phyloP scores from a whole-genome alignment of 2,113 vertebrate species.

The Condylura cristata region DNA sequence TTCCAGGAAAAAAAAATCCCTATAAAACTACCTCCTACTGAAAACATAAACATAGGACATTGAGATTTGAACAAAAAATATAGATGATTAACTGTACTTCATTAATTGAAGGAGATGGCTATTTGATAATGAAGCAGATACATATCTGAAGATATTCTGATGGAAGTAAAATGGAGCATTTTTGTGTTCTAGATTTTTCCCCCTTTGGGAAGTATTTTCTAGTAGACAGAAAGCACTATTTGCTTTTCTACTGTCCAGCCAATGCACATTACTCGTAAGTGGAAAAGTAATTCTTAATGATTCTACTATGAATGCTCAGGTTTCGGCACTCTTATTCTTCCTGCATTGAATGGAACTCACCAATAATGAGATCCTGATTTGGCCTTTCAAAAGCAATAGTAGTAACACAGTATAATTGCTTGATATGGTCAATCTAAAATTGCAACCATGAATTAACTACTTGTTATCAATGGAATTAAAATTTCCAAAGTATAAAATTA shows the following conservation, averaged over 20 bases:
- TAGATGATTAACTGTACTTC: background rate
- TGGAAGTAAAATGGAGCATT: background rate
- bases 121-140: background rate
- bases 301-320: background rate
- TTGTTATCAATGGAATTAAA: background rate
- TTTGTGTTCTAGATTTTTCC: background rate
- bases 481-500: background rate
- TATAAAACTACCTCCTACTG: background rate
- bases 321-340: background rate
- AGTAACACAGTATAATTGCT: slow-evolving; percentile 1
- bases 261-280: background rate
- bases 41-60: background rate
- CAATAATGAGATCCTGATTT: background rate
- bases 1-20: slow-evolving; percentile 3
- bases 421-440: slow-evolving; percentile 17
- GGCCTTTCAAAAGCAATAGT: slow-evolving; percentile 4
- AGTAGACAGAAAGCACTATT: background rate
- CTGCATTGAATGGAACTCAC: background rate
- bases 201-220: background rate
- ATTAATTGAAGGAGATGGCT: background rate
- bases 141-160: background rate
- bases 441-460: background rate
- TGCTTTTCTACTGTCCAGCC: slow-evolving; percentile 26
- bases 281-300: background rate
- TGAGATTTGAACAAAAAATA: background rate